Percentiles rank a stretch among this genome's conserved stretches.
These are phyloP conservation scores for Botia kubotai DNA, from an alignment of 2,797 vertebrate genomes.

Conservation along the genomic window DNA sequence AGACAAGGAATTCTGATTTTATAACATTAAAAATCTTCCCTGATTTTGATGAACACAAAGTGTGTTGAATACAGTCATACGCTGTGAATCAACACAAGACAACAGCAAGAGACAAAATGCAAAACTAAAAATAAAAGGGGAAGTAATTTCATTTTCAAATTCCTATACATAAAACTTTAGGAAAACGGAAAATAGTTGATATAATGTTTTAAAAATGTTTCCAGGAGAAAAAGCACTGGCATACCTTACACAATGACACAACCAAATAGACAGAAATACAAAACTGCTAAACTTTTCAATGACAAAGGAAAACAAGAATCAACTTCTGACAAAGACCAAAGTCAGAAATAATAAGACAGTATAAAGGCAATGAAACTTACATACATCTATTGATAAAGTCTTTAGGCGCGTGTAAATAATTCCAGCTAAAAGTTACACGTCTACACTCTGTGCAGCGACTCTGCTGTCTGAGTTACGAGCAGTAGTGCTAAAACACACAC, in stretches of 20 bases:
- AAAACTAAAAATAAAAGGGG: background rate
- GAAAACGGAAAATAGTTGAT: background rate
- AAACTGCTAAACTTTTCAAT: constrained; percentile 26
- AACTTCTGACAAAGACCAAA: background rate
- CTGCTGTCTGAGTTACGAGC: constrained; percentile 59
- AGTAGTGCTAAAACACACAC: constrained; percentile 31
- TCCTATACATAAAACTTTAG: background rate
- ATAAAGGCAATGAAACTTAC: constrained; percentile 11
- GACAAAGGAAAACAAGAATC: background rate
- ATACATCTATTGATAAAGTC: background rate
- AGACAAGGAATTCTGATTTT: background rate
- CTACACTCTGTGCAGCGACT: constrained; percentile 33
- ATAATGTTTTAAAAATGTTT: background rate
- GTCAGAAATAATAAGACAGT: too few species aligned
- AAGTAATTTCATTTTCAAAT: background rate
- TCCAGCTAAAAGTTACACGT: constrained; percentile 25
- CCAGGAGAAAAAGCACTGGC: background rate
- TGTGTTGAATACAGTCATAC: background rate
- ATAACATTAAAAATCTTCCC: background rate
- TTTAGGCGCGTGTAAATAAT: constrained; percentile 6
- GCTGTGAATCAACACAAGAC: background rate
- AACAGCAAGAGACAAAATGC: background rate
- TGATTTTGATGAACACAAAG: background rate
- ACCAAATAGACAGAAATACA: background rate
- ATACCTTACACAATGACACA: background rate